Conservation (phyloP, 1,140 invertebrate genomes). For the Dinothrombium tinctorium region DNA sequence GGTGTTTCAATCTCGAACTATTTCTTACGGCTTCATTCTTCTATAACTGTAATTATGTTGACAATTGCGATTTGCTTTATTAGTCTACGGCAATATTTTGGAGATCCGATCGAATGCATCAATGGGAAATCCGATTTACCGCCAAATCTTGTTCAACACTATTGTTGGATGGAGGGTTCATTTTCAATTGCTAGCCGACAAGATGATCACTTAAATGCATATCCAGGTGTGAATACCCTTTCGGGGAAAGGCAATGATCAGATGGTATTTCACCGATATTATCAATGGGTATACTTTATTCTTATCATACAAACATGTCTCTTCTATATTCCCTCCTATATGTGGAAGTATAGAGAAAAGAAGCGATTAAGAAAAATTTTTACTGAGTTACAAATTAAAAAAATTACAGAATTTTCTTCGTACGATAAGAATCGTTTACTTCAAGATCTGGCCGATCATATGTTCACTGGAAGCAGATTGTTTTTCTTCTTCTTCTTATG, state of each 20-base stretch:
- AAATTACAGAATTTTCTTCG: background rate
- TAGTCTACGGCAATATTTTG: conserved; percentile 2
- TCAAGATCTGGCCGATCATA: background rate
- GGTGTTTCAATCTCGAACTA: background rate
- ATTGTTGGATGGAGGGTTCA: conserved; percentile 2
- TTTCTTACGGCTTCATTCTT: background rate
- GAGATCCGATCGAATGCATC: conserved; percentile 1
- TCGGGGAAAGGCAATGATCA: conserved; percentile 26
- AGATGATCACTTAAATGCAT: conserved; percentile 2
- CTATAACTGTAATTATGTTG: background rate
- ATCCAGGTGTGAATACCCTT: conserved; percentile 17
- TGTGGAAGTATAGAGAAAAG: background rate
- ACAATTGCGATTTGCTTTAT: background rate
- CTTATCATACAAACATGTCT: background rate
- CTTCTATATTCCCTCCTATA: background rate
- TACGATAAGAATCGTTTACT: background rate
- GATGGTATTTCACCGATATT: conserved; percentile 23
- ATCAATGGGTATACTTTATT: conserved; percentile 16
- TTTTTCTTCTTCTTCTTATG: conserved; percentile 1
- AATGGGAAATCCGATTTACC: background rate
- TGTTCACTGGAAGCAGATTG: background rate
- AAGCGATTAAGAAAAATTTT: background rate
- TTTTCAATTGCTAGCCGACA: background rate
- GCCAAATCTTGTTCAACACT: background rate
- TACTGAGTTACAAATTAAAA: background rate